These are phyloP conservation scores for Sula dactylatra DNA, from an alignment of 2,113 vertebrate genomes.

Conservation along the genomic window DNA sequence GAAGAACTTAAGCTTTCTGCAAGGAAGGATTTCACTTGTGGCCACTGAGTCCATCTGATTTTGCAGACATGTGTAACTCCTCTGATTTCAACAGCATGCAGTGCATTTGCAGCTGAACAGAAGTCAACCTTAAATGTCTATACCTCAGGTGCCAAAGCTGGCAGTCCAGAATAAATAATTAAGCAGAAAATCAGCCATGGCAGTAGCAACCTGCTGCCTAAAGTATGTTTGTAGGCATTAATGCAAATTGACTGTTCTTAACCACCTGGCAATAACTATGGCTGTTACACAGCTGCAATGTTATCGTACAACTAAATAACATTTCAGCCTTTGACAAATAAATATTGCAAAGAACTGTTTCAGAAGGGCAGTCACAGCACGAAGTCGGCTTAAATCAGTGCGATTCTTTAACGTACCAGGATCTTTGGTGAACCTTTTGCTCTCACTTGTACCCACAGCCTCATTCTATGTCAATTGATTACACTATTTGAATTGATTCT, in stretches of 20 bases:
- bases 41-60: neutral
- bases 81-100: neutral
- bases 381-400: neutral
- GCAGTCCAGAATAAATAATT: neutral
- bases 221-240: neutral
- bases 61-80: neutral
- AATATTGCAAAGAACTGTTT: neutral
- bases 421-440: neutral
- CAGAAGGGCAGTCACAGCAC: neutral
- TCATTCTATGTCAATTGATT: neutral
- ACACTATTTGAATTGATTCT: neutral
- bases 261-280: neutral
- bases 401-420: fast-evolving
- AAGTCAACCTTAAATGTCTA: neutral
- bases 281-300: neutral
- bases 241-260: neutral
- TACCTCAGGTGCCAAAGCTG: neutral
- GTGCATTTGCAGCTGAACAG: neutral
- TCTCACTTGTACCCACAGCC: neutral
- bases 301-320: neutral
- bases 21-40: neutral
- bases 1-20: neutral
- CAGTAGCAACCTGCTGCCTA: neutral
- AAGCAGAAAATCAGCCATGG: neutral
- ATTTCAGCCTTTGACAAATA: neutral